Conservation (phyloP, 2,113 vertebrate genomes). For the Cyrtonyx montezumae region DNA sequence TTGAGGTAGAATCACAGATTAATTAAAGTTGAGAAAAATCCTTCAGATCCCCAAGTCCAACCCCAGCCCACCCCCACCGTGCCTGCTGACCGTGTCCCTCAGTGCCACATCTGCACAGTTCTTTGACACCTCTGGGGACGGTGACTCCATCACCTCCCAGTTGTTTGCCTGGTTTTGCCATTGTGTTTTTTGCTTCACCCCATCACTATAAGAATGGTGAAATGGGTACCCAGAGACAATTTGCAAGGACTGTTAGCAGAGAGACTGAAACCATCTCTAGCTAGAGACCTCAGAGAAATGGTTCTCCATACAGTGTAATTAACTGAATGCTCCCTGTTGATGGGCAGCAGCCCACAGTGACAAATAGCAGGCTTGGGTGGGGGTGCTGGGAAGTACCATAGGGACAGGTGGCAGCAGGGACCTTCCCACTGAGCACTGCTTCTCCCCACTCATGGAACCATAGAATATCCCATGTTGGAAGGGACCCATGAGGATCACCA, state of each 20-base stretch:
- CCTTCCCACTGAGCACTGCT: neutral
- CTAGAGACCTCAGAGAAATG: neutral
- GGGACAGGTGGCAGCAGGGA: neutral
- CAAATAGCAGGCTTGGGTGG: neutral
- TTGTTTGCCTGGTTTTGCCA: neutral
- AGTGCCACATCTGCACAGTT: too few species aligned
- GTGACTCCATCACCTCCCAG: too few species aligned
- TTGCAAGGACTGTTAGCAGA: neutral
- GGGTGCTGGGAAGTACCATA: neutral
- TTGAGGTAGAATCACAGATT: too few species aligned
- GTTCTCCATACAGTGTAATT: neutral
- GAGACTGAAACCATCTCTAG: neutral
- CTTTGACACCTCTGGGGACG: too few species aligned
- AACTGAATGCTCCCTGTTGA: neutral
- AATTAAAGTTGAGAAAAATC: too few species aligned
- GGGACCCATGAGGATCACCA: too few species aligned
- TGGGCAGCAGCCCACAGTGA: neutral
- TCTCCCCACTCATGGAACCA: neutral
- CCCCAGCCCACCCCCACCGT: too few species aligned
- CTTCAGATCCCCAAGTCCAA: too few species aligned
- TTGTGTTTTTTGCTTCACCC: neutral
- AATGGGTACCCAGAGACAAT: neutral
- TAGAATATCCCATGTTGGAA: too few species aligned
- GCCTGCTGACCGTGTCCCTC: too few species aligned
- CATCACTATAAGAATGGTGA: neutral